Base-by-base conservation (phyloP, 2,797 vertebrate species). In the Gymnothorax reevesii region DNA sequence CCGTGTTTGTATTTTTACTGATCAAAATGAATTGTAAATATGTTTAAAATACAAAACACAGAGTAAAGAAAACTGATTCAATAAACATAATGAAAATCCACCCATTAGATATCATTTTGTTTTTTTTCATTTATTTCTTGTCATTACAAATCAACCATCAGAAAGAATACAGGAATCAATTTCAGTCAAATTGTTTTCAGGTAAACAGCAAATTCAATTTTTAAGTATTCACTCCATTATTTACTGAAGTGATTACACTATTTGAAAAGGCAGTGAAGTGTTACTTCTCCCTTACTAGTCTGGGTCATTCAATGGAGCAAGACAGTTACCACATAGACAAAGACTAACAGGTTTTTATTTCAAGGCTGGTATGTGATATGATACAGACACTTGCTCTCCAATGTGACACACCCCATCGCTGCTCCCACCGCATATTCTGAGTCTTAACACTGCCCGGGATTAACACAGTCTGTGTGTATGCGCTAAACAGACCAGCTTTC, bases 1-100 rank as follows among this genome's bases (percentile, higher is more conserved):
- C 94, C 93, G 94, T 95, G 95, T 96, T 95, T 96, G 95, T 96
- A 96, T 96, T 96, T 96, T 96, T 96, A 95, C 95, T 94, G 94
- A 94, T 89, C 83, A 90, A 93, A 95, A 91, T 79, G 92, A 94
- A 94, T 90, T 96, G 96, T 96, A 96, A 95, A 96, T 96, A 96
- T 94, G 95, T 96, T 96, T 95, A 95, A 96, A 94, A 91, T 88
- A 59, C 55, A 83, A 57, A 83, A 83, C 57, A 49, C 13, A 83
- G 12, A 22, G 22, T 55, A 84, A 91, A 93, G 75, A 92, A 94
- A 92, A 94, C 92, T 93, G 91, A 95, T 95, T 95, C 94, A 96
- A 95, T 96, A 96, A 96, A 96, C 94, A 94, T 94, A 94, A 94
- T 92, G 69, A 84, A 33, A 84, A 69, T n/a, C 57, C 7, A 84